Base-by-base conservation (phyloP, 2,113 vertebrate species). In the Crotophaga sulcirostris region DNA sequence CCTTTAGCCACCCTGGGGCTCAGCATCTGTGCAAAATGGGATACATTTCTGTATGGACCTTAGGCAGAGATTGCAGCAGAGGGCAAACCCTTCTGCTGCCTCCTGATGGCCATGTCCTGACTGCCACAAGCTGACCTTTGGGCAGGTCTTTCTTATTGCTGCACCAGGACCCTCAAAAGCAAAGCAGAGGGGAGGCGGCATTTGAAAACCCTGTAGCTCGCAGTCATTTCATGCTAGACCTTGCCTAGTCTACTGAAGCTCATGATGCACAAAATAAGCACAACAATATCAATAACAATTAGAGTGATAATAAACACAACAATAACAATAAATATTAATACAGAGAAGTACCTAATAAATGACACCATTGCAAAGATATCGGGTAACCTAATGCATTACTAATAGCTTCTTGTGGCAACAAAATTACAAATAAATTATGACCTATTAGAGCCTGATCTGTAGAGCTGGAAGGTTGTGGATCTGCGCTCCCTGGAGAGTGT, bases 241-340 rank as follows among this genome's bases (percentile, higher is more conserved):
- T 72, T 81, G 28, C 36, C 69, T 54, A 10, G 6, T 54, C 44
- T 2, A 36, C 60, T 67, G 42, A 63, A 81, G 36, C 84, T 87
- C 64, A 25, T 47, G 18, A 49, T 64, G 26, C 21, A 51, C 49
- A 59, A 82, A 96, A 93, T 66, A 83, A 76, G 44, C 81, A 60
- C 56, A 87, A 31, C 45, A 58, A 14, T 70, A 91, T 80, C 55
- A 82, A 73, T 87, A 88, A 66, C n/a, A 26, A 36, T 89, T 85
- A 83, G 40, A 82, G 83, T 25, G 33, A 58, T 76, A 64, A 80
- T 84, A 93, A 89, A 66, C 34, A 28, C 18, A 55, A 62, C 63
- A 85, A 40, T 80, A 85, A 63, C 29, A 11, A 76, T 69, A 96
- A 85, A 83, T 94, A 83, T 58, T 58, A 80, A 74, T 83, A 45